These are phyloP conservation scores for Dynastes tityus DNA, from an alignment of 2,888 invertebrate species.

Conservation along the genomic window DNA sequence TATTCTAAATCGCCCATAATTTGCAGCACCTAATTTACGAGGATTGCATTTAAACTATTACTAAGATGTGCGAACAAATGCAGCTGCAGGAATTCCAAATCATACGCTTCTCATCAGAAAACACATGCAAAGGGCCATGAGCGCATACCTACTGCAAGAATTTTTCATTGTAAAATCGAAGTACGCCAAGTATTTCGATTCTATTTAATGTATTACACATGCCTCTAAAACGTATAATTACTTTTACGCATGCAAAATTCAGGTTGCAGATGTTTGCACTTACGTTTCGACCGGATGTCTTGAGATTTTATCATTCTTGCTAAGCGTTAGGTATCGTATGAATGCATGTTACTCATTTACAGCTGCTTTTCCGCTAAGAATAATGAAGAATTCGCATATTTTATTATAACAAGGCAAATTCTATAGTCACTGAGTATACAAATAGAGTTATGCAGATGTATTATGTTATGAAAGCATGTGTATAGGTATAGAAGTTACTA, in stretches of 20 bases:
- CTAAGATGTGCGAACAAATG: too few species aligned
- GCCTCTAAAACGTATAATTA: conserved; percentile 19
- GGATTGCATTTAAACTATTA: too few species aligned
- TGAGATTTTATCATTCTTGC: conserved; percentile 37
- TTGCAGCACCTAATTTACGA: too few species aligned
- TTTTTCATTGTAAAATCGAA: conserved; percentile 16
- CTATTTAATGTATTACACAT: conserved; percentile 18
- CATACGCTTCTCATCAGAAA: too few species aligned
- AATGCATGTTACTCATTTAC: conserved; percentile 14
- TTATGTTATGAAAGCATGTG: too few species aligned
- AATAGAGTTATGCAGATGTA: too few species aligned
- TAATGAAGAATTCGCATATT: conserved; percentile 1
- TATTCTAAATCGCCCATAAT: too few species aligned
- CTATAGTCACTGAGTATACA: too few species aligned
- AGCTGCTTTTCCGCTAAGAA: conserved; percentile 21
- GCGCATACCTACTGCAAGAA: not conserved
- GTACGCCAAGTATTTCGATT: conserved; percentile 7
- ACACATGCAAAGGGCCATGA: too few species aligned
- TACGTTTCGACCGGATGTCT: conserved; percentile 42
- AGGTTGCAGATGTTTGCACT: conserved; percentile 33
- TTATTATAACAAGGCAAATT: not conserved
- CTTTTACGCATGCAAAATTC: conserved; percentile 31
- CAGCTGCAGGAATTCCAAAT: too few species aligned
- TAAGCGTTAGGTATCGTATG: conserved; percentile 19
- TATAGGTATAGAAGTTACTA: too few species aligned